phyloP scores from a whole-genome alignment of 2,888 invertebrate genomes.

The Acleris holmiana region DNA sequence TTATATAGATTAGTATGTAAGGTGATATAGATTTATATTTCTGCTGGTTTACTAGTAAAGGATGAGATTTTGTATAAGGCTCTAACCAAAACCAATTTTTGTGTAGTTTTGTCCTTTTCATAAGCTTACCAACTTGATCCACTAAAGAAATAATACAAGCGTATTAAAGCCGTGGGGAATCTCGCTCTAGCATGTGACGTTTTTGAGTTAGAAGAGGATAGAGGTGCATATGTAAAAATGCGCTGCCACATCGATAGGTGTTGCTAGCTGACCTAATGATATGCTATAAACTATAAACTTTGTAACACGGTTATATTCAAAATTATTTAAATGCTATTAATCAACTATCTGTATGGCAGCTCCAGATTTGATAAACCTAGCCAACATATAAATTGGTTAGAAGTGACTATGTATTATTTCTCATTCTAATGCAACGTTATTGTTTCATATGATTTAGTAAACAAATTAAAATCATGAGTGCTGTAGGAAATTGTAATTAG shows the following conservation, averaged over 20 bases:
- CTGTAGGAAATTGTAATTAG: conserved; percentile 1
- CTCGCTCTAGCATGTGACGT: no score
- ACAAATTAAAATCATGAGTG: conserved; percentile 11
- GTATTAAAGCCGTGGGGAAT: no score
- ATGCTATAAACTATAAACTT: background rate
- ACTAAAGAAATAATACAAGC: no score
- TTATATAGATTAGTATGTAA: conserved; percentile 9
- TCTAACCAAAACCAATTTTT: background rate
- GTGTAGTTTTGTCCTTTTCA: no score
- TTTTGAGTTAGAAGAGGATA: no score
- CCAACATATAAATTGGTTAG: background rate
- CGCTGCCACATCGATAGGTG: background rate
- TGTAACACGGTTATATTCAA: no score
- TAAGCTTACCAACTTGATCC: no score
- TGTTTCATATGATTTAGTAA: background rate
- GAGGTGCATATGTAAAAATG: no score
- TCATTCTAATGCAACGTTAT: background rate
- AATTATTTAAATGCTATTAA: no score
- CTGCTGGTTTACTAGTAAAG: conserved; percentile 5
- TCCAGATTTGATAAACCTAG: no score
- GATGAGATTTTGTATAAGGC: background rate
- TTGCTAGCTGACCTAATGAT: background rate
- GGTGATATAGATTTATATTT: conserved; percentile 12
- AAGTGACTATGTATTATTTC: background rate
- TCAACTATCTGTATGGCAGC: no score